phyloP scores from a whole-genome alignment of 2,888 invertebrate species.

The Crematogaster levior region DNA sequence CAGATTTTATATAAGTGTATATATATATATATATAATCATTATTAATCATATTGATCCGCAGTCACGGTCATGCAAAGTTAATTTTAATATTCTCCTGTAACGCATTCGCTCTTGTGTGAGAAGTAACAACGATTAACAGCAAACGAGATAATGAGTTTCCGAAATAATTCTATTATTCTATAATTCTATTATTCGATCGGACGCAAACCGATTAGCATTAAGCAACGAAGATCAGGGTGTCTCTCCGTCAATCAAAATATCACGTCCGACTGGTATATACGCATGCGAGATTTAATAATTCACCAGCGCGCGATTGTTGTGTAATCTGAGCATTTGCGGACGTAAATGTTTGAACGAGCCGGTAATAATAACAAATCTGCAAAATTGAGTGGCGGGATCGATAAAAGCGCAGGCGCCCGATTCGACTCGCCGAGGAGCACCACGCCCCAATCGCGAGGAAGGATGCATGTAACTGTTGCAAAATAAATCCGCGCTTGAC shows the following conservation, averaged over 20 bases:
- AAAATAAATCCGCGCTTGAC: slow-evolving; percentile 44
- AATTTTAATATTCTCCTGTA: slow-evolving; percentile 26
- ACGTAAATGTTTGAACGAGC: slow-evolving; percentile 43
- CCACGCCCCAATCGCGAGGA: slow-evolving; percentile 45
- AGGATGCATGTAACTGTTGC: slow-evolving; percentile 29
- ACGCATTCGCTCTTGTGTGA: slow-evolving; percentile 11
- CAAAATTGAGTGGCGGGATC: slow-evolving; percentile 50
- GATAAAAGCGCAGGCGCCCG: slow-evolving; percentile 45
- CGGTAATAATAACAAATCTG: slow-evolving; percentile 51
- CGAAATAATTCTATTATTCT: slow-evolving; percentile 35
- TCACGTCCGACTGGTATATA: neutral
- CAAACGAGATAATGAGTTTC: neutral
- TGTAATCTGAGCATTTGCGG: slow-evolving; percentile 41
- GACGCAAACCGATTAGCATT: neutral
- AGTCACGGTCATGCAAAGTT: neutral
- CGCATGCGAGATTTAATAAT: slow-evolving; percentile 36
- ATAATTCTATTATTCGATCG: slow-evolving; percentile 33
- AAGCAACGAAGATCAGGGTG: neutral
- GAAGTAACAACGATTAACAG: slow-evolving; percentile 30
- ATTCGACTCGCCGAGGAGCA: slow-evolving; percentile 40
- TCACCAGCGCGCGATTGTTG: slow-evolving; percentile 21
- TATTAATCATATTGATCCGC: slow-evolving; percentile 54
- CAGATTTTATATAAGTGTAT: slow-evolving; percentile 16
- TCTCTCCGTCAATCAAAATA: slow-evolving; percentile 22
- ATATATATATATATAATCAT: slow-evolving; percentile 45